Evolutionary conservation across 2,113 vertebrate genomes (phyloP).

Genomic region (Calyptomena viridis): DNA sequence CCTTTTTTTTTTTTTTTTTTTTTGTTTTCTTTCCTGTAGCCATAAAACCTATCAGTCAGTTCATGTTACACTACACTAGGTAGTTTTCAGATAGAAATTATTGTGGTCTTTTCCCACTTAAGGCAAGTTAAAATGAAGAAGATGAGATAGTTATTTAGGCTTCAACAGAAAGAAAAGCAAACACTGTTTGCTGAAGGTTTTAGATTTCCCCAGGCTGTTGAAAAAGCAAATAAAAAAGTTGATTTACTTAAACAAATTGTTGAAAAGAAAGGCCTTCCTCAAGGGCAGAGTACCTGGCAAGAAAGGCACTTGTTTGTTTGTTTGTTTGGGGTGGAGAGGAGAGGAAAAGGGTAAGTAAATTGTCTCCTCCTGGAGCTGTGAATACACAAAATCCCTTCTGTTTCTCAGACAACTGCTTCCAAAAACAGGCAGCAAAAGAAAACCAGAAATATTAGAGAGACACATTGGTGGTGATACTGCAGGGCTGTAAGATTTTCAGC

Average conservation of each 20-base stretch:
- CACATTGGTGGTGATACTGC: neutral
- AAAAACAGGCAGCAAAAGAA: neutral
- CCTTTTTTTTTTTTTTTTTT: neutral
- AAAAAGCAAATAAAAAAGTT: neutral
- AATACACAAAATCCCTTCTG: neutral
- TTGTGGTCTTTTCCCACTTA: neutral
- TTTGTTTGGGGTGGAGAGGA: neutral
- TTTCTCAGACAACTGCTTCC: neutral
- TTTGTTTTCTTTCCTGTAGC: neutral
- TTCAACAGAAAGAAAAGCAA: neutral
- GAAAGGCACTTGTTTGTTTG: neutral
- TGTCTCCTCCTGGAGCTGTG: neutral
- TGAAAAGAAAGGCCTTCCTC: neutral
- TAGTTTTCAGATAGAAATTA: neutral
- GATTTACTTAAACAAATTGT: neutral
- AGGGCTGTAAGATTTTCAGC: neutral
- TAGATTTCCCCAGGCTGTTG: neutral
- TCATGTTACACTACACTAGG: neutral
- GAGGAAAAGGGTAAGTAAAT: neutral
- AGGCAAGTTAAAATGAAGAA: neutral
- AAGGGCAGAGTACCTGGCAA: neutral
- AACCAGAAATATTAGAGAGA: neutral
- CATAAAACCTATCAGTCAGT: neutral
- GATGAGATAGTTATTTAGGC: neutral
- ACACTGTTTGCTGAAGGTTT: neutral